These are phyloP conservation scores for Tamias sibiricus DNA, from an alignment of 2,113 vertebrate species.

Conservation along the genomic window DNA sequence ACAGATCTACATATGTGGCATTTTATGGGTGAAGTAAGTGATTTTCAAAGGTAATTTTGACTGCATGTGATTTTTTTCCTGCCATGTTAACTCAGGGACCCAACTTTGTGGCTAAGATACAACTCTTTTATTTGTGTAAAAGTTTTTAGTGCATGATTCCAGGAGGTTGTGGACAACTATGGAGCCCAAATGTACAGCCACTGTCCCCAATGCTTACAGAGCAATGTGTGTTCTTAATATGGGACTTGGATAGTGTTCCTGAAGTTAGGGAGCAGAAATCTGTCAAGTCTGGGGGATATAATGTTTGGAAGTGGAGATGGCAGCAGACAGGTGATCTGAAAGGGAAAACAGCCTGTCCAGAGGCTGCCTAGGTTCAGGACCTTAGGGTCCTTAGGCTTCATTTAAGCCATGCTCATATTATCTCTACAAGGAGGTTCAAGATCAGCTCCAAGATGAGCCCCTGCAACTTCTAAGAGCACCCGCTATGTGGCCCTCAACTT, in stretches of 20 bases:
- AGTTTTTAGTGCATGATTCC: not conserved
- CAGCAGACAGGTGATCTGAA: not conserved
- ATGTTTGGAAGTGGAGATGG: not conserved
- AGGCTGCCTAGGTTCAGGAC: not conserved
- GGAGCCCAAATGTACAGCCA: not conserved
- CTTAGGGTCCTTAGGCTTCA: not conserved
- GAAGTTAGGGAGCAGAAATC: not conserved
- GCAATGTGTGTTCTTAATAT: not conserved
- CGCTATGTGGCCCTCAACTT: not conserved
- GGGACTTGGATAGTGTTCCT: not conserved
- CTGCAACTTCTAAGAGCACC: not conserved
- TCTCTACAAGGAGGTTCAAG: constrained; percentile 26
- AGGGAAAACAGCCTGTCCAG: not conserved
- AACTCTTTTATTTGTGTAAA: not conserved
- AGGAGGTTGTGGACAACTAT: not conserved
- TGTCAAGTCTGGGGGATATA: not conserved
- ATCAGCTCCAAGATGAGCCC: not conserved
- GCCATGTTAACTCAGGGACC: not conserved
- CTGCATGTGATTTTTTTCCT: not conserved
- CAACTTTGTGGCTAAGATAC: not conserved
- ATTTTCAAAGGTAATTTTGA: constrained; percentile 40
- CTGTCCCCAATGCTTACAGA: not conserved
- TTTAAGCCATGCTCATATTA: not conserved
- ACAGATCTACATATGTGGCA: not conserved
- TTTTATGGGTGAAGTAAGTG: not conserved